Conservation (phyloP, 2,888 invertebrate genomes). For the Celastrina argiolus region DNA sequence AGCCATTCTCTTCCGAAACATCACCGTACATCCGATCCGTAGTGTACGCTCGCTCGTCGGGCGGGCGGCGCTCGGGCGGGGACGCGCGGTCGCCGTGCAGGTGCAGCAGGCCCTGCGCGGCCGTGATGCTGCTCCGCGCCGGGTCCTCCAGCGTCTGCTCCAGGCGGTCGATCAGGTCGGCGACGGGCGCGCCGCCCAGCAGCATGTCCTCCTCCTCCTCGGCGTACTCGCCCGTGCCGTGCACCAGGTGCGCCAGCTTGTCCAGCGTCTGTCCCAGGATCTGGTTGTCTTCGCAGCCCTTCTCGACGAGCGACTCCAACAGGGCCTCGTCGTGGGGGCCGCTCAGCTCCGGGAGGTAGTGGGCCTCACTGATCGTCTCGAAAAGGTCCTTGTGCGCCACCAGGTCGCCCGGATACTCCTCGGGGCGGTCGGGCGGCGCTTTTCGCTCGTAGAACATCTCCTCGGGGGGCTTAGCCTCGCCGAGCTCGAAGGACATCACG, state of each 20-base stretch:
- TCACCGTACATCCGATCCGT: slow-evolving; percentile 48
- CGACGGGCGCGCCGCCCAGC: slow-evolving; percentile 66
- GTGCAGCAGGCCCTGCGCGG: slow-evolving; percentile 64
- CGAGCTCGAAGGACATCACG: slow-evolving; percentile 65
- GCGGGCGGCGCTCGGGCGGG: slow-evolving; percentile 50
- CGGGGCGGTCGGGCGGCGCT: slow-evolving; percentile 47
- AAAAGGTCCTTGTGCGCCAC: slow-evolving; percentile 67
- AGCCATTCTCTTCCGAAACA: slow-evolving; percentile 42
- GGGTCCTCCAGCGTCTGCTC: slow-evolving; percentile 78
- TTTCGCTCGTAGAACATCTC: slow-evolving; percentile 61
- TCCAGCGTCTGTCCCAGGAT: slow-evolving; percentile 66
- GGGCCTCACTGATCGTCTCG: slow-evolving; percentile 70
- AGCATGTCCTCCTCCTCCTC: slow-evolving; percentile 71
- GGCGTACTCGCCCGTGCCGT: slow-evolving; percentile 61
- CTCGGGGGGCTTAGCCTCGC: slow-evolving; percentile 53
- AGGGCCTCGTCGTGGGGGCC: slow-evolving; percentile 74
- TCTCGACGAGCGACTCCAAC: slow-evolving; percentile 79
- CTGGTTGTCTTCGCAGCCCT: slow-evolving; percentile 80
- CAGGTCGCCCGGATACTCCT: slow-evolving; percentile 55
- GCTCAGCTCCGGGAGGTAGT: slow-evolving; percentile 65
- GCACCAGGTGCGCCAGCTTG: slow-evolving; percentile 62
- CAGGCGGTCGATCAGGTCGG: slow-evolving; percentile 80
- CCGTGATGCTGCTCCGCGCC: slow-evolving; percentile 63
- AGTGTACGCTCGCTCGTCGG: slow-evolving; percentile 62
- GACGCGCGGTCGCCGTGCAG: slow-evolving; percentile 60